phyloP scores from a whole-genome alignment of 2,888 invertebrate genomes.

The Stratiomys singularior region DNA sequence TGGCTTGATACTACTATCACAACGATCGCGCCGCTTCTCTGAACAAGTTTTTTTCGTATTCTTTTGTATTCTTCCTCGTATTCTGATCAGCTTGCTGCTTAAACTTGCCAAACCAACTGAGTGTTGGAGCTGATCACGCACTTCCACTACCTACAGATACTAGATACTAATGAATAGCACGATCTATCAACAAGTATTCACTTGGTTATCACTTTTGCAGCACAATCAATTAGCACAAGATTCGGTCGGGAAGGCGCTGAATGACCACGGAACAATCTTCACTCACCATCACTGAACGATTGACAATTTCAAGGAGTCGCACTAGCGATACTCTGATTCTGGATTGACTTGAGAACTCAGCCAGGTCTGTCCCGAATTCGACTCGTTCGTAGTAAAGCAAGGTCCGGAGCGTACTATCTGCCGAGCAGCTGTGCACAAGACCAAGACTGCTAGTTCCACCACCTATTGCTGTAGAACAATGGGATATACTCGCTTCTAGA shows the following conservation, averaged over 20 bases:
- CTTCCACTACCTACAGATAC: not conserved
- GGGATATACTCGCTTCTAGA: not conserved
- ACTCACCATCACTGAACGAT: not conserved
- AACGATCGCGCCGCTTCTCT: not conserved
- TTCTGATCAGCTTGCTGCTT: slow-evolving; percentile 1
- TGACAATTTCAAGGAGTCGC: not conserved
- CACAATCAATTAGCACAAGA: slow-evolving; percentile 21
- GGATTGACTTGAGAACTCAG: slow-evolving; percentile 9
- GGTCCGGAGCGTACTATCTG: slow-evolving; percentile 34
- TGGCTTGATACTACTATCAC: slow-evolving; percentile 13
- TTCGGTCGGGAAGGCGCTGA: not conserved
- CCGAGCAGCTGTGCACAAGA: not conserved
- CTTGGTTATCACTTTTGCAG: slow-evolving; percentile 17
- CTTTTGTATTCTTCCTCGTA: not conserved
- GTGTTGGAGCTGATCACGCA: not conserved
- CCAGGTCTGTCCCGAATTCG: not conserved
- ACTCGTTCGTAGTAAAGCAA: slow-evolving; percentile 10
- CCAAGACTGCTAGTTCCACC: not conserved
- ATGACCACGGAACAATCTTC: not conserved
- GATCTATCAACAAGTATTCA: slow-evolving; percentile 1
- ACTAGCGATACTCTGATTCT: not conserved
- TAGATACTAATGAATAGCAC: slow-evolving; percentile 19
- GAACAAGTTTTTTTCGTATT: not conserved
- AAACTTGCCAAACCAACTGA: not conserved
- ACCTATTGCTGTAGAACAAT: not conserved